A percentile compares a stretch with the other conserved stretches of the same genome.
phyloP scores from a whole-genome alignment of 2,113 vertebrate species.

The Mormyrus iriodes region DNA sequence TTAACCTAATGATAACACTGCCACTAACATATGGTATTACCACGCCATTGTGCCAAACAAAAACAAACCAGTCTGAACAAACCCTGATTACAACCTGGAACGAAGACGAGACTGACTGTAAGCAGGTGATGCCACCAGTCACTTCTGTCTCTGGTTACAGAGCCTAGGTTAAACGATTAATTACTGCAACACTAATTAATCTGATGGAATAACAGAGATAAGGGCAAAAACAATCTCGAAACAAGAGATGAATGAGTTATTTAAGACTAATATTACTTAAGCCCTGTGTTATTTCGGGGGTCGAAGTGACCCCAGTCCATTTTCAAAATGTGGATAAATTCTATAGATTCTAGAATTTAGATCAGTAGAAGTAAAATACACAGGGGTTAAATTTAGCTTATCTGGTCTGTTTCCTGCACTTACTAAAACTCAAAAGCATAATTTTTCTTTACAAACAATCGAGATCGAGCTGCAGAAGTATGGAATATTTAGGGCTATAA shows the following conservation, averaged over 20 bases:
- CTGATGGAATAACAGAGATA: not conserved
- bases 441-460: not conserved
- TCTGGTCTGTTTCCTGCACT: not conserved
- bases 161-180: not conserved
- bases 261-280: too few relatives aligned
- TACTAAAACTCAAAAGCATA: not conserved
- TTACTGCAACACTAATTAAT: not conserved
- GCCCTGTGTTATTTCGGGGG: too few relatives aligned
- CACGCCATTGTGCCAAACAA: not conserved
- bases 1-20: not conserved
- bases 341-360: too few relatives aligned
- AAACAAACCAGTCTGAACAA: not conserved
- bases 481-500: not conserved
- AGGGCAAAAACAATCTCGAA: not conserved
- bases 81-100: not conserved
- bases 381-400: not conserved
- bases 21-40: not conserved
- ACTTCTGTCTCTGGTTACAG: not conserved
- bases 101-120: not conserved
- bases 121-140: not conserved
- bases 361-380: too few relatives aligned
- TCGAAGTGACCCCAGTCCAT: too few relatives aligned
- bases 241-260: not conserved
- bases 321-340: too few relatives aligned
- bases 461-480: not conserved